phyloP scores from a whole-genome alignment of 1,140 invertebrate species.

The Rhopalosiphum padi region DNA sequence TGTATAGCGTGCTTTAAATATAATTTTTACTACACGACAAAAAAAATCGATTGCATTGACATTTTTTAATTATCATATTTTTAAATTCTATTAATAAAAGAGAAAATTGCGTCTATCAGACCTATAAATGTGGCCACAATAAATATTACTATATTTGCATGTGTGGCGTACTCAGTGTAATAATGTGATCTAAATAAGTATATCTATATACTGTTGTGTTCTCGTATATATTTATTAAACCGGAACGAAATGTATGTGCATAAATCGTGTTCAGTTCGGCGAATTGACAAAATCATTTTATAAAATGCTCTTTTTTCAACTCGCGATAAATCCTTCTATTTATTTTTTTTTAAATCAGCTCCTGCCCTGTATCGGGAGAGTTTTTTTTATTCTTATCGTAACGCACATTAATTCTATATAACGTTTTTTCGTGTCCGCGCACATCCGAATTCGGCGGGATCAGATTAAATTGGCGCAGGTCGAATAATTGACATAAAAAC shows the following conservation, averaged over 20 bases:
- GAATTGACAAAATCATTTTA: constrained; percentile 41
- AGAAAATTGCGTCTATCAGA: background rate
- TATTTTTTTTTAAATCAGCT: background rate
- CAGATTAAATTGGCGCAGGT: constrained; percentile 33
- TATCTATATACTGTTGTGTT: background rate
- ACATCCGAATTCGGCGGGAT: constrained; percentile 36
- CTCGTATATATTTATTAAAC: background rate
- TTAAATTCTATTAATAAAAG: background rate
- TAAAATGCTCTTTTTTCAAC: constrained; percentile 21
- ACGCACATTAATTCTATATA: constrained; percentile 29
- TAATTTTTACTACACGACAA: too few relatives aligned
- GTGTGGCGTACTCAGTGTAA: background rate
- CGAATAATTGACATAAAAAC: constrained; percentile 40
- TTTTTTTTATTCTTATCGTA: constrained; percentile 33
- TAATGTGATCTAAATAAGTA: constrained; percentile 2
- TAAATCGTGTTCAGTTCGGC: constrained; percentile 34
- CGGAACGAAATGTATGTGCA: background rate
- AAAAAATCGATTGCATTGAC: background rate
- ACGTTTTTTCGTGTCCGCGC: constrained; percentile 40
- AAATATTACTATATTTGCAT: background rate
- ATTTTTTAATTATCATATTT: background rate
- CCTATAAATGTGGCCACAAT: background rate
- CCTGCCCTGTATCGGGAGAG: background rate
- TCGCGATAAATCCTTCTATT: constrained; percentile 17
- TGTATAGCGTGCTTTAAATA: too few relatives aligned